These are phyloP conservation scores for Bimastos eiseni DNA, from an alignment of 2,888 invertebrate genomes.

Conservation along the genomic window DNA sequence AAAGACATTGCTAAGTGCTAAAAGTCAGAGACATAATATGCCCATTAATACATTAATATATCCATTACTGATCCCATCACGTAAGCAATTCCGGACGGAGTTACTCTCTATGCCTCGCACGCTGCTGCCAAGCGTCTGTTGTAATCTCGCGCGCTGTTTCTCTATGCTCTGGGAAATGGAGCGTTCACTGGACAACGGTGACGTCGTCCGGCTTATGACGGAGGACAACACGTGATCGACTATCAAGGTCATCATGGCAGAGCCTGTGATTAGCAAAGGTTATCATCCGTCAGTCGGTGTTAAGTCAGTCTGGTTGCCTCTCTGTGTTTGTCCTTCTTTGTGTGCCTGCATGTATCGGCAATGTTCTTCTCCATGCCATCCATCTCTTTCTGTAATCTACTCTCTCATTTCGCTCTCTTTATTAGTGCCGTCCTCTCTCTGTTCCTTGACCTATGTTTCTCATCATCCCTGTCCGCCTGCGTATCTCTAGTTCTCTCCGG, in stretches of 20 bases:
- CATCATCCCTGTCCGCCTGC: not conserved
- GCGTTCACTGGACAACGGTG: not conserved
- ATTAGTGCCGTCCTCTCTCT: conserved; percentile 32
- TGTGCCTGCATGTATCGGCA: not conserved
- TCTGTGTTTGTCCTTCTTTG: not conserved
- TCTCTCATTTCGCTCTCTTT: conserved; percentile 34
- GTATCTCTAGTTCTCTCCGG: not conserved
- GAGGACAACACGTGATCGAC: not conserved
- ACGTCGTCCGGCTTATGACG: not conserved
- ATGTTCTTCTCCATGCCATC: not conserved
- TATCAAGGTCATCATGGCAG: not conserved
- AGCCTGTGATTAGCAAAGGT: conserved; percentile 3
- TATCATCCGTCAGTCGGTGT: not conserved
- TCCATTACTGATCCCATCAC: not conserved
- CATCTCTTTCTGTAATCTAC: conserved; percentile 31
- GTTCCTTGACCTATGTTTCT: conserved; percentile 26
- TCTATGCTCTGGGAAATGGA: not conserved
- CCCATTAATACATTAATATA: not conserved
- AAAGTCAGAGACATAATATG: not conserved
- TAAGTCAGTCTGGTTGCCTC: not conserved
- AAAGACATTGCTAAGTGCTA: not conserved
- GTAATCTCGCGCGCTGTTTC: not conserved
- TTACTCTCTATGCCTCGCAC: not conserved
- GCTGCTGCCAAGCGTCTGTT: not conserved
- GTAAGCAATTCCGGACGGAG: not conserved